Evolutionary conservation across 2,888 invertebrate species (phyloP), one percentile per base, ranked within the genome.

Genomic region (Hypercompe scribonia): DNA sequence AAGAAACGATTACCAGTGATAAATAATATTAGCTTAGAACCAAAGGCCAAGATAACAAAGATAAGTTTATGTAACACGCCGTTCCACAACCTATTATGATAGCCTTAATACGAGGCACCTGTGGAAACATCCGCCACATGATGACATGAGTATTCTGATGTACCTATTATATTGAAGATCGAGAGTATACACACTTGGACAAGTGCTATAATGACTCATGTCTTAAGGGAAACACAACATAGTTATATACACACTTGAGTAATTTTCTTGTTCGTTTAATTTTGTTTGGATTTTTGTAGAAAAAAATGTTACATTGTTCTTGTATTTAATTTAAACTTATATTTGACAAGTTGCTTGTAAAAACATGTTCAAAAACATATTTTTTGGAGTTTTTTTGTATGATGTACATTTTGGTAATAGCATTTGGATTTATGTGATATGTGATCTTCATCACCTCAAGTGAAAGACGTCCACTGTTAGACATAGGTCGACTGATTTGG

Each of bases 101-200:
- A 81, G 78, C 79, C 75, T 64, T 78, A 70, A 77, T 77, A 76
- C 74, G 69, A 71, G 75, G 78, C 88, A 88, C 86, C 87, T 88
- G 88, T 82, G 75, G 86, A 78, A 88, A 88, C 88, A 88, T 72
- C 39, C 34, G 67, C 73, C 84, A 84, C 72, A 81, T 81, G 82
- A 65, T 31, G 64, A 33, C 24, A 65, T n/a, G 68, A 68, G 34
- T 34, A 15, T 68, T 54, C 68, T 54, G n/a, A 33, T 34, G 50
- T 54, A 66, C 24, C n/a, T 65, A n/a, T n/a, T n/a, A 50, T 24
- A 50, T 10, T 50, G 24, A 50, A 24, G 15, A 61, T 15, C 13
- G 28, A 28, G 15, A 28, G 31, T 31, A 61, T 61, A 18, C 31
- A 61, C 18, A 61, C 61, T 31, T 31, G 31, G 31, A 31, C 15